These are phyloP conservation scores for Siniperca scherzeri DNA, from an alignment of 2,797 vertebrate species.

Conservation along the genomic window DNA sequence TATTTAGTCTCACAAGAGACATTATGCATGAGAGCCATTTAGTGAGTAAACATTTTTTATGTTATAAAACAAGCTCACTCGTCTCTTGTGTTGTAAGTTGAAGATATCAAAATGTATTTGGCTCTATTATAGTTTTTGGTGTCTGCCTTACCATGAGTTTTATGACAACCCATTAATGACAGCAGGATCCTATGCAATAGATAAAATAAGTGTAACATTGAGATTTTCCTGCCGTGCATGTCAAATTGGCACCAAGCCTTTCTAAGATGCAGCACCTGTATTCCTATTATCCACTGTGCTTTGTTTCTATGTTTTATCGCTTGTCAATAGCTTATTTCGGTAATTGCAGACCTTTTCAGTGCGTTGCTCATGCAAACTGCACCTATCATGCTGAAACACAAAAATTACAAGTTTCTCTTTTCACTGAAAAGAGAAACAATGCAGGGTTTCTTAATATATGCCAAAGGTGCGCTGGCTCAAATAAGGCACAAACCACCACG, in stretches of 20 bases:
- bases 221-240: neutral
- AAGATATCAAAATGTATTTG: neutral
- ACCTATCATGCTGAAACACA: neutral
- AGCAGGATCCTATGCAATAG: neutral
- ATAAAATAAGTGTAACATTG: neutral
- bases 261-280: neutral
- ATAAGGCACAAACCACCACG: neutral
- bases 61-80: neutral
- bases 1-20: conserved; percentile 15
- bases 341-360: neutral
- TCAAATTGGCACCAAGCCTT: neutral
- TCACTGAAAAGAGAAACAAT: neutral
- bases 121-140: neutral
- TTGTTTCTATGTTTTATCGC: neutral
- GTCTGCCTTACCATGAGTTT: neutral
- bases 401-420: neutral
- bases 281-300: neutral
- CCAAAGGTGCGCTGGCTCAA: neutral
- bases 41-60: neutral
- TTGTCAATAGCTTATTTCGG: neutral
- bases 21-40: neutral
- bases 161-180: neutral
- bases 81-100: neutral
- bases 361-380: neutral
- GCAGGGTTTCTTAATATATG: neutral